phyloP scores from a whole-genome alignment of 1,140 invertebrate species.

The Trinorchestia longiramus region DNA sequence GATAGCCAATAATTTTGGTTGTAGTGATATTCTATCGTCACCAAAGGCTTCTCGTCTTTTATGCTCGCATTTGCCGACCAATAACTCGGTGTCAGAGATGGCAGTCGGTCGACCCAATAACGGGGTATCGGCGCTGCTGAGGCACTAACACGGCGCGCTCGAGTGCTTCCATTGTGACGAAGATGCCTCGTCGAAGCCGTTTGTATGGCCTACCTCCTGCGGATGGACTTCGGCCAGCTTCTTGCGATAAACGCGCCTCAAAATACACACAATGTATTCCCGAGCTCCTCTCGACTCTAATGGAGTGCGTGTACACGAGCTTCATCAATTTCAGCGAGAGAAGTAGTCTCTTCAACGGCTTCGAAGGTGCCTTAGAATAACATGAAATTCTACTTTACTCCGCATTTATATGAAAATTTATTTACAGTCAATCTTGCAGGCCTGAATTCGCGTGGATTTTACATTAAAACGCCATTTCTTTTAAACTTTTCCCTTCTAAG shows the following conservation, averaged over 20 bases:
- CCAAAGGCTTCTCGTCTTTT: neutral
- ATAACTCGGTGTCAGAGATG: neutral
- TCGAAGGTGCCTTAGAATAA: neutral
- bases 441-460: neutral
- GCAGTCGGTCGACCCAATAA: neutral
- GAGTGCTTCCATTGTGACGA: neutral
- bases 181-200: neutral
- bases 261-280: neutral
- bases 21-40: neutral
- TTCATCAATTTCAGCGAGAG: neutral
- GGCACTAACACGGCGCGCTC: neutral
- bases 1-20: neutral
- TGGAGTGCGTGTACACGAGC: neutral
- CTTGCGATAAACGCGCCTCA: neutral
- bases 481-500: neutral
- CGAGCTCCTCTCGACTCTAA: neutral
- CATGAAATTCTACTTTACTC: neutral
- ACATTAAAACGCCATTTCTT: neutral
- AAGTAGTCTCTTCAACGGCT: neutral
- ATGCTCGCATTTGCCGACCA: neutral
- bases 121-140: neutral
- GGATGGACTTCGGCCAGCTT: neutral
- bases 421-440: neutral
- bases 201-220: neutral
- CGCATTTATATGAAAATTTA: neutral